These are phyloP conservation scores for Brachionus manjavacas DNA, from an alignment of 1,140 invertebrate genomes.

Conservation along the genomic window DNA sequence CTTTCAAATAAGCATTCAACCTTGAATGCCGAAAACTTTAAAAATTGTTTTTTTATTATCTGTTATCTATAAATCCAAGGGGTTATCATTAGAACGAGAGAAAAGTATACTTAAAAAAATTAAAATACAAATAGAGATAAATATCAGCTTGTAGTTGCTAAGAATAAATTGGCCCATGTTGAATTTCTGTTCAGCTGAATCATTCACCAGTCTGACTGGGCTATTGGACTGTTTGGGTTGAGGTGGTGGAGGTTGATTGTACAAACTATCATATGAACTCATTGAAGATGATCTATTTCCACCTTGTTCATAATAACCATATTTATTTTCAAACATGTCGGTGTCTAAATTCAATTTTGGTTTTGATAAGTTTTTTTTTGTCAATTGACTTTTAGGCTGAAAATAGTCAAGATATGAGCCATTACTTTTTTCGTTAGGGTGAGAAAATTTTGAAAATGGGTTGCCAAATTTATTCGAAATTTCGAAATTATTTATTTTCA, in stretches of 20 bases:
- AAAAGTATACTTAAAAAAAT: background rate
- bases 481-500: constrained; percentile 28
- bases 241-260: background rate
- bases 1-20: constrained; percentile 16
- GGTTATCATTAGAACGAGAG: background rate
- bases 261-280: background rate
- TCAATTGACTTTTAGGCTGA: background rate
- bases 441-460: background rate
- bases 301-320: background rate
- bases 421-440: background rate
- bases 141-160: background rate
- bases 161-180: background rate
- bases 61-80: background rate
- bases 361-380: background rate
- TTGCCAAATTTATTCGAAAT: background rate
- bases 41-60: background rate
- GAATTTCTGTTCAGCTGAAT: background rate
- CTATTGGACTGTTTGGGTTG: background rate
- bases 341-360: background rate
- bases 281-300: background rate
- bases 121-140: background rate
- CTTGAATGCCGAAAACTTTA: background rate
- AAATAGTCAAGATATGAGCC: background rate
- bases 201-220: background rate
- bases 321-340: background rate